Evolutionary conservation across 2,797 vertebrate genomes (phyloP), one percentile per base, ranked within the genome.

Genomic region (Pseudochromis fuscus): DNA sequence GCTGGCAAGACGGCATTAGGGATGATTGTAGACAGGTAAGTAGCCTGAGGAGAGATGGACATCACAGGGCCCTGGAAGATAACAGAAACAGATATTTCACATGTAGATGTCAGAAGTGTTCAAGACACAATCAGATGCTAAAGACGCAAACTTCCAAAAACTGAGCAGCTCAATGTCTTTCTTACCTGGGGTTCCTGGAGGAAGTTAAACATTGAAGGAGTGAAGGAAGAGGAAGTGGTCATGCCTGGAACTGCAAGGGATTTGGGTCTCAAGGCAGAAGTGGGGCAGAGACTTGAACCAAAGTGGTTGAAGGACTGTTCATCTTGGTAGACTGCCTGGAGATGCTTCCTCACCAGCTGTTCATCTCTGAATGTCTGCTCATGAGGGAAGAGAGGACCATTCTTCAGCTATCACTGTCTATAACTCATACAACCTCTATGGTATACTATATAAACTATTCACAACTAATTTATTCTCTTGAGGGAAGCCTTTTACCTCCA

Each of bases 31-130:
- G 98, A 99, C 90, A 99, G 79, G 89, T 99, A 99, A 24, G 98
- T 97, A 67, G 95, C 98, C 89, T 99, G 98, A 18, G 98, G 98
- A 0, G 98, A 99, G 82, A 99, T 96, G 56, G 96, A 98, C 97
- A 99, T 97, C 70, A 97, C 98, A 0, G 96, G 98, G 50, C 95
- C 94, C 91, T 93, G 24, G 57, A 63, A 53, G 19, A 33, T 65
- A 52, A 49, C 4, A 61, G 15, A 48, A 67, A 58, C 3, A 38
- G 21, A 7, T 45, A 59, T 67, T 71, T 67, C 23, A 71, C 7
- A 42, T 59, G 6, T n/a, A 21, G 21, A 42, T 38, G 0, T 67
- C 9, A 37, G 1, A 3, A 75, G 23, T 59, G 1, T 0, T 28
- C 19, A 50, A 62, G 27, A 46, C n/a, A 42, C 12, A 24, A 33